These are phyloP conservation scores for Babylonia areolata DNA, from an alignment of 1,140 invertebrate genomes.

Conservation along the genomic window DNA sequence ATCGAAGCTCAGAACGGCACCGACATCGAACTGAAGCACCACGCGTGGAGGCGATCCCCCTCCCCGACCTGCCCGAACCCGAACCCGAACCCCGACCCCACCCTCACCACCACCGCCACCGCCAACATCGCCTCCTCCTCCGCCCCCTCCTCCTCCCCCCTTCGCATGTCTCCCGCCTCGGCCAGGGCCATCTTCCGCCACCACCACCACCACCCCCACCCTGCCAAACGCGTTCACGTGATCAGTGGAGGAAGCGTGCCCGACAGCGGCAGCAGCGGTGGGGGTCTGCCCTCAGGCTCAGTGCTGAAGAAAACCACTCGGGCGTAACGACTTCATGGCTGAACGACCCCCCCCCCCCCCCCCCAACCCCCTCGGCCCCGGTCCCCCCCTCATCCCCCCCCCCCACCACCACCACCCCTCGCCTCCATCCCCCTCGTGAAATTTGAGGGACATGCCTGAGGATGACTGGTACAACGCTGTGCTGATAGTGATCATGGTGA, in stretches of 20 bases:
- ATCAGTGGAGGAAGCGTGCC: background rate
- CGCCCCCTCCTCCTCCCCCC: background rate
- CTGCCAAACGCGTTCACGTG: background rate
- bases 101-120: background rate
- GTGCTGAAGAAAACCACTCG: background rate
- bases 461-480: too few species aligned
- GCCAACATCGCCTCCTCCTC: background rate
- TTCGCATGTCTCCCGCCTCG: background rate
- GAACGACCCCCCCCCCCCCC: too few species aligned
- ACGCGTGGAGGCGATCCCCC: constrained; percentile 27
- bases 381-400: too few species aligned
- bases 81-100: too few species aligned
- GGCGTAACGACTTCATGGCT: background rate
- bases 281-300: background rate
- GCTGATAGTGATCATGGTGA: too few species aligned
- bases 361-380: too few species aligned
- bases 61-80: background rate
- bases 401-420: too few species aligned
- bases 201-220: background rate
- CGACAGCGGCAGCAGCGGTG: background rate
- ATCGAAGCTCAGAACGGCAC: background rate
- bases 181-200: background rate
- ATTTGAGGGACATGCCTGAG: background rate
- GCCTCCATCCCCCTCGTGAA: background rate
- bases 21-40: constrained; percentile 14